Conservation (phyloP, 2,113 vertebrate genomes). For the Gallinago jamesoni region DNA sequence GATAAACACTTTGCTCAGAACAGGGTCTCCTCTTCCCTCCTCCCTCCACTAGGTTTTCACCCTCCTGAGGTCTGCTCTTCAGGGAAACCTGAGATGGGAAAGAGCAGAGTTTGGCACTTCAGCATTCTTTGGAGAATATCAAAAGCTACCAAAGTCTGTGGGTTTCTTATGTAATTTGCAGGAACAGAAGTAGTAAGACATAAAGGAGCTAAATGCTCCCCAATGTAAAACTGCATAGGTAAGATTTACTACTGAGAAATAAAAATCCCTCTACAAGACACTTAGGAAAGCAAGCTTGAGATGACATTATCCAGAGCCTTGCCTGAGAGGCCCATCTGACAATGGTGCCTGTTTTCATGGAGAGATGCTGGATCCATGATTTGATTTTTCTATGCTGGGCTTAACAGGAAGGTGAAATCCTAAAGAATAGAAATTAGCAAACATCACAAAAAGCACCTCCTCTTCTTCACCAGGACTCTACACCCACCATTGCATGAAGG, state of each 20-base stretch:
- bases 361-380: too few species aligned
- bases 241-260: background rate
- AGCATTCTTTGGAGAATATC: background rate
- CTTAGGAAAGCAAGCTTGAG: background rate
- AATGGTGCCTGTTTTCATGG: background rate
- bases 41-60: background rate
- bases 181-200: background rate
- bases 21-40: background rate
- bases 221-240: background rate
- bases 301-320: background rate
- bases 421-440: background rate
- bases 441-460: background rate
- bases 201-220: background rate
- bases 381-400: background rate
- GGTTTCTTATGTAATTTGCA: background rate
- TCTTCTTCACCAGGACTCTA: background rate
- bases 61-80: background rate
- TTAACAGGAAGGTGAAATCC: background rate
- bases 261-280: background rate
- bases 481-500: background rate
- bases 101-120: slow-evolving; percentile 1
- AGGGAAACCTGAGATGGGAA: background rate
- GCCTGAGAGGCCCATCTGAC: background rate
- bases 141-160: background rate
- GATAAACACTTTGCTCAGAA: background rate